phyloP scores from a whole-genome alignment of 2,113 vertebrate genomes.

The Passerina amoena region DNA sequence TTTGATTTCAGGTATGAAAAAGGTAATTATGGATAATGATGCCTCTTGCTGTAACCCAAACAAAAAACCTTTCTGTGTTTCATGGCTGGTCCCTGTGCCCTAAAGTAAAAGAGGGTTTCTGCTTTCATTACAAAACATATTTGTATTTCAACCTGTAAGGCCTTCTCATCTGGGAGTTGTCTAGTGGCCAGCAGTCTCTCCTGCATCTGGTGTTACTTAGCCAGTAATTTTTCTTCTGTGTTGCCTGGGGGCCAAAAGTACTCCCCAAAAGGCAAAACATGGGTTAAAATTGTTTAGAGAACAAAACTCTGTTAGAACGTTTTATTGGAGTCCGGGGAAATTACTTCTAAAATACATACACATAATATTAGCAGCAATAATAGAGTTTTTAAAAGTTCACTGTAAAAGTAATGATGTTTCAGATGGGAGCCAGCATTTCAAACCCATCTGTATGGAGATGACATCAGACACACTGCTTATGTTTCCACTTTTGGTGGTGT shows the following conservation, averaged over 20 bases:
- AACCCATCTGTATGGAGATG: background rate
- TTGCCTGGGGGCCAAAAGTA: background rate
- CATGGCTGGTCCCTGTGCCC: background rate
- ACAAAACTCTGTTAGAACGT: background rate
- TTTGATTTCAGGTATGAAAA: conserved; percentile 5
- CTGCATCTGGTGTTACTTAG: conserved; percentile 57
- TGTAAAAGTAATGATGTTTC: background rate
- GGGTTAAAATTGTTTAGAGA: conserved; percentile 39
- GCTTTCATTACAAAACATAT: conserved; percentile 28
- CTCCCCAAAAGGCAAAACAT: background rate
- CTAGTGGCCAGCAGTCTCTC: conserved; percentile 33
- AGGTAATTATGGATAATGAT: background rate
- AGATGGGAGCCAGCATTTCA: background rate
- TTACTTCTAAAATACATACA: conserved; percentile 41
- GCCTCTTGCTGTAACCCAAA: background rate
- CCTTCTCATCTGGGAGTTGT: conserved; percentile 32
- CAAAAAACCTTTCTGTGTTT: conserved; percentile 3
- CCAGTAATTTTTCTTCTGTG: conserved; percentile 12
- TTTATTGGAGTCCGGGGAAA: conserved; percentile 56
- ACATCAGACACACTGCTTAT: background rate
- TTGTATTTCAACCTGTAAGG: conserved; percentile 16
- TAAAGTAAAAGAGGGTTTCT: conserved; percentile 1
- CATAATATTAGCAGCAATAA: conserved; percentile 31
- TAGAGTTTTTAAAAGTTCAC: background rate
- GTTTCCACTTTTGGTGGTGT: background rate